Evolutionary conservation across 1,140 invertebrate species (phyloP), one percentile per base, ranked within the genome.

Genomic region (Drosophila persimilis): DNA sequence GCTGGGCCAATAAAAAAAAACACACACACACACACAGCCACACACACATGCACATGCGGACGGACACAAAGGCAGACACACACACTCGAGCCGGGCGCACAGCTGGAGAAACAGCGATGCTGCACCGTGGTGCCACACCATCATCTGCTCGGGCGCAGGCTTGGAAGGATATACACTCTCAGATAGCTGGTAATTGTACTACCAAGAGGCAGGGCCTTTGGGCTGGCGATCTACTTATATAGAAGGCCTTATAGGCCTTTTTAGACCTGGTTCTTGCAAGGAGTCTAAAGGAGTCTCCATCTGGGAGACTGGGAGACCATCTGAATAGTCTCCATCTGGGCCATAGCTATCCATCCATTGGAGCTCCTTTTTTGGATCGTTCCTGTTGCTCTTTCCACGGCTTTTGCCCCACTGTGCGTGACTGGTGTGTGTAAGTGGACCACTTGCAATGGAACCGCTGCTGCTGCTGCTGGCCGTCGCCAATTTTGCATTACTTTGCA

Each of bases 401-500:
- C 13, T 13, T 13, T 8, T 26, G 1, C 7, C 20, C 60, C 70
- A 73, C 53, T 75, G 62, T 75, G 50, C 45, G 26, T 35, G 61
- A 11, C 20, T 43, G 43, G 26, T 47, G 60, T 72, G 56, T 58
- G 39, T 50, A 72, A 72, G 74, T 62, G 59, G 59, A 85, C 64
- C 80, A 86, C 77, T 80, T 86, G 81, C 81, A 85, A 75, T 85
- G 70, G 80, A 86, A 83, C 77, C 71, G 79, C 60, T 67, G 51
- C 70, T 75, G 70, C 45, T 60, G 51, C 65, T 72, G 69, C 43
- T 31, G 51, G 65, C 55, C 75, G 52, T 83, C 72, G 76, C 77
- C 77, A 75, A 86, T 86, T 86, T 85, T 86, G 81, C 80, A 85
- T 85, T 85, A 85, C 73, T 85, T 85, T 85, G 80, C 80, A 85